Evolutionary conservation across 2,113 vertebrate genomes (phyloP), one percentile per base, ranked within the genome.

Genomic region (Otolemur garnettii): DNA sequence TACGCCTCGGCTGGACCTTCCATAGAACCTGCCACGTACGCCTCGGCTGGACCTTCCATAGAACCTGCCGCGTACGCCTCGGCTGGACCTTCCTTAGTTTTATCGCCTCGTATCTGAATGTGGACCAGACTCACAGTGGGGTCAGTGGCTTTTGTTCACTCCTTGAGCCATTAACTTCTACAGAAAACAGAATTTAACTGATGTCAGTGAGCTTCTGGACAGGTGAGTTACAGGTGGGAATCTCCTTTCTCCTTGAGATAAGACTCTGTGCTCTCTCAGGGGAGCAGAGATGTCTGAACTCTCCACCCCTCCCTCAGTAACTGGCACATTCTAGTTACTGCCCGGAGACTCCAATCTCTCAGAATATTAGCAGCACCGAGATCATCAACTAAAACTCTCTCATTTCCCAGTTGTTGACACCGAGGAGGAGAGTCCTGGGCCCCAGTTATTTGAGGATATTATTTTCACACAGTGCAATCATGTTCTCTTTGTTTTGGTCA

Each of bases 371-470:
- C 8, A 24, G 17, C 53, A 28, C 15, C 45, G 22, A 50, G 30
- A n/a, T 18, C n/a, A 72, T 22, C 13, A 45, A 7, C 4, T 24
- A 21, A 59, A 42, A 42, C 4, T 4, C 3, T 87, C 30, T 85
- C 8, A 15, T 88, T 75, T 79, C 62, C 55, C 19, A 71, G 18
- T 3, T 75, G 69, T 7, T 69, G 64, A 57, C 21, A 45, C 19
- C 10, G 17, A 90, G 35, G 12, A 5, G 53, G 53, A n/a, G n/a
- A n/a, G n/a, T n/a, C n/a, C n/a, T n/a, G n/a, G n/a, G n/a, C n/a
- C n/a, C n/a, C n/a, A 95, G 93, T 87, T 94, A 95, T 97, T 75
- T 96, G 96, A 94, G 92, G 93, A 90, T 62, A 91, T 50, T n/a
- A 24, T 85, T 84, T 95, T 90, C 83, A 93, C 17, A 71, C 53